phyloP scores from a whole-genome alignment of 2,888 invertebrate genomes.

The Augochlorella aurata region DNA sequence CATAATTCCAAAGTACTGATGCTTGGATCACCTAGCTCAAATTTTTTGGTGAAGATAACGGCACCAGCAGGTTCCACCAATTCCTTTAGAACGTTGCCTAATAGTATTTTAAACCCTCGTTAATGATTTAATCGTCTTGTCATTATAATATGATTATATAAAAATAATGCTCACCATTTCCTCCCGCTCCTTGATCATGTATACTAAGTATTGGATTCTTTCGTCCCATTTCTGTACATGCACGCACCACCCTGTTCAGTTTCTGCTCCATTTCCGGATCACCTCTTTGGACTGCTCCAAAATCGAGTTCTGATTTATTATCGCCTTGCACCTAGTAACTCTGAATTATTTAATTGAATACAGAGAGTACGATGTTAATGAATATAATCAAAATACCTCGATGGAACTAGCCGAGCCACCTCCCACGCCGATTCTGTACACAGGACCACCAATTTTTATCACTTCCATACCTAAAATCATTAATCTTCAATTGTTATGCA shows the following conservation, averaged over 20 bases:
- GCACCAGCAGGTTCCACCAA: conserved; percentile 97
- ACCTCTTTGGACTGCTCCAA: conserved; percentile 97
- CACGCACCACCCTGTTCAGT: conserved; percentile 95
- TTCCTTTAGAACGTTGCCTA: conserved; percentile 97
- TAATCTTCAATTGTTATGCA: neutral
- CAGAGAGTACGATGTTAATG: neutral
- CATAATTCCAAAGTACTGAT: conserved; percentile 96
- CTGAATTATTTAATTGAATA: conserved; percentile 4
- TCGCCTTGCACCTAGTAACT: conserved; percentile 90
- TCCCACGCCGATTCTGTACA: conserved; percentile 98
- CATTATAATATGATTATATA: neutral
- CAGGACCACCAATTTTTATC: conserved; percentile 98
- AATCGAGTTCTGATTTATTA: conserved; percentile 93
- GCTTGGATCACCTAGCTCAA: conserved; percentile 96
- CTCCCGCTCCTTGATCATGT: conserved; percentile 99
- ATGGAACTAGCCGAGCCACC: conserved; percentile 99
- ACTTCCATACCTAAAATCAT: conserved; percentile 89
- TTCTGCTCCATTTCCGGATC: conserved; percentile 99
- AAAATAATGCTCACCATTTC: conserved; percentile 85
- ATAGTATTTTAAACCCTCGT: conserved; percentile 12
- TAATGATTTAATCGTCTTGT: neutral
- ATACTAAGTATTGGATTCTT: conserved; percentile 96
- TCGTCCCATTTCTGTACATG: conserved; percentile 92
- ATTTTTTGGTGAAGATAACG: conserved; percentile 92
- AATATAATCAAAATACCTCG: conserved; percentile 82